Conservation (phyloP, 2,113 vertebrate species). For the Nymphicus hollandicus region DNA sequence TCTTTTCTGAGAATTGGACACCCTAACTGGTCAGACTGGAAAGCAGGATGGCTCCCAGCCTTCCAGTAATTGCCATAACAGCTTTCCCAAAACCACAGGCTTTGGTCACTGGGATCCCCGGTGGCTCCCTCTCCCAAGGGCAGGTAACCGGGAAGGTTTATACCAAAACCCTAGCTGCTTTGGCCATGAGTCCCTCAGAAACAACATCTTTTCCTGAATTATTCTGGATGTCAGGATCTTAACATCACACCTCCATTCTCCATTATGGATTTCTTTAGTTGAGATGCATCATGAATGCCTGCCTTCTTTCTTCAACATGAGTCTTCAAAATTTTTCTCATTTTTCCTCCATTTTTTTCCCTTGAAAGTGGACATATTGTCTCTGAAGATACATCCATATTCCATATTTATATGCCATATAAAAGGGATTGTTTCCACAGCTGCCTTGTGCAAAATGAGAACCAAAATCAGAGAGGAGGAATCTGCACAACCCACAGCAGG, state of each 20-base stretch:
- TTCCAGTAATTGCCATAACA: background rate
- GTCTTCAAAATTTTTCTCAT: background rate
- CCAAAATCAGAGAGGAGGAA: background rate
- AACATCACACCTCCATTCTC: background rate
- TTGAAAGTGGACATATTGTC: rapidly evolving
- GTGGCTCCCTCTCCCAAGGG: background rate
- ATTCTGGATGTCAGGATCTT: background rate
- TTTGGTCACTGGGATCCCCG: background rate
- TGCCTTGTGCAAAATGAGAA: background rate
- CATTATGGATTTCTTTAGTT: background rate
- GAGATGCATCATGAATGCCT: background rate
- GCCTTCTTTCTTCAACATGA: background rate
- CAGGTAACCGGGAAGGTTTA: background rate
- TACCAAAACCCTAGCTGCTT: background rate
- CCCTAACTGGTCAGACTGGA: conserved; percentile 3
- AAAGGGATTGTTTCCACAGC: background rate
- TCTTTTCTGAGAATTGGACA: background rate
- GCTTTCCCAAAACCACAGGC: background rate
- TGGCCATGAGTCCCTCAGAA: background rate
- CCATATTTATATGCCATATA: background rate
- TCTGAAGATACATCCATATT: background rate
- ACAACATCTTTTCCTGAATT: background rate
- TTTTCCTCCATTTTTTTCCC: background rate
- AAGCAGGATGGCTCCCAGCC: background rate
- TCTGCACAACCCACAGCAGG: background rate